phyloP scores from a whole-genome alignment of 2,113 vertebrate genomes.

The Lepus timidus region DNA sequence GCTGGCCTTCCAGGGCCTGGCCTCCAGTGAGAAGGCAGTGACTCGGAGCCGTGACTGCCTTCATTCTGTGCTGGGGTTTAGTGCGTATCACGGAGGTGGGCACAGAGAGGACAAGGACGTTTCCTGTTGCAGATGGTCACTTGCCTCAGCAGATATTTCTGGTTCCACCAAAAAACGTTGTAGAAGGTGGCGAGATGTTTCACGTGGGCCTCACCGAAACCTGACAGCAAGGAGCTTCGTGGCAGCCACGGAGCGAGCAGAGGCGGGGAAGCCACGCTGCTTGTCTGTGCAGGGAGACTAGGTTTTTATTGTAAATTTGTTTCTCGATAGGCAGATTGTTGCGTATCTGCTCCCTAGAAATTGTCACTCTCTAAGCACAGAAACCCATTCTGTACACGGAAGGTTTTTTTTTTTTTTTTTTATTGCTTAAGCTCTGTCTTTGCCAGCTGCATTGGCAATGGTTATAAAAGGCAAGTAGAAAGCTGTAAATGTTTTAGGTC shows the following conservation, averaged over 20 bases:
- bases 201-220: background rate
- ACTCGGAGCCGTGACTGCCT: background rate
- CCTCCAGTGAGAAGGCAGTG: background rate
- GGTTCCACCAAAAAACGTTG: background rate
- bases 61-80: background rate
- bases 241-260: background rate
- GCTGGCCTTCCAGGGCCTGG: background rate
- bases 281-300: background rate
- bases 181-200: background rate
- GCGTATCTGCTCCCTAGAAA: background rate
- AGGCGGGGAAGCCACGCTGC: background rate
- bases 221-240: background rate
- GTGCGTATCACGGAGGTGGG: background rate
- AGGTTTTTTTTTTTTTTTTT: background rate
- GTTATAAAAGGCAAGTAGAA: background rate
- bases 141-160: background rate
- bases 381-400: background rate
- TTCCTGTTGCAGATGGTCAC: background rate
- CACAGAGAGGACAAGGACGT: background rate
- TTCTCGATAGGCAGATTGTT: background rate
- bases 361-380: background rate
- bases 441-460: background rate
- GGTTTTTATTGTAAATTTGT: background rate
- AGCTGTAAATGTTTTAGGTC: background rate
- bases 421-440: constrained; percentile 22